Evolutionary conservation across 2,888 invertebrate genomes (phyloP).

Genomic region (Meiosimyza platycephala): DNA sequence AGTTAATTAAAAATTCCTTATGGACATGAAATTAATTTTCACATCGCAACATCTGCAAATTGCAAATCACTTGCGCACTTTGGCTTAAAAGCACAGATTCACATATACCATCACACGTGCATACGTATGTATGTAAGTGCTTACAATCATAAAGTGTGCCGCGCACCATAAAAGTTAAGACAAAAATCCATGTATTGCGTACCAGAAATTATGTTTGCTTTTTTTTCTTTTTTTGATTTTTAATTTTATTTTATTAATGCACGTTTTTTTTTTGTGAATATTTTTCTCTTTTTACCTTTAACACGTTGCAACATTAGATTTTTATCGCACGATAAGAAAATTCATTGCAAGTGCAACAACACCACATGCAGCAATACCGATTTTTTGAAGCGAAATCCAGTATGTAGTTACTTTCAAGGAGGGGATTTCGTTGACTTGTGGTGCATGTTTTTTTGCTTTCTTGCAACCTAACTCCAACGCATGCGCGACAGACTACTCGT

Average conservation of each 20-base stretch:
- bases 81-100: slow-evolving; percentile 5
- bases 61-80: slow-evolving; percentile 35
- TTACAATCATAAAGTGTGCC: slow-evolving; percentile 18
- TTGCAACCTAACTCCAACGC: too few relatives aligned
- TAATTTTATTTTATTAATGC: slow-evolving; percentile 1
- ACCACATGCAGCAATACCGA: background rate
- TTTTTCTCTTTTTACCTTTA: background rate
- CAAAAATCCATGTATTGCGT: slow-evolving; percentile 5
- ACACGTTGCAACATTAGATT: slow-evolving; percentile 30
- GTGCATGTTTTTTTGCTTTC: too few relatives aligned
- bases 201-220: slow-evolving; percentile 8
- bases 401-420: too few relatives aligned
- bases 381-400: too few relatives aligned
- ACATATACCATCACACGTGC: background rate
- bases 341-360: slow-evolving; percentile 31
- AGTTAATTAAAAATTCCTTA: slow-evolving; percentile 59
- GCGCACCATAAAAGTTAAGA: slow-evolving; percentile 7
- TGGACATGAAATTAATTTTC: slow-evolving; percentile 59
- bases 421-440: too few relatives aligned
- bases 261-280: background rate
- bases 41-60: slow-evolving; percentile 50
- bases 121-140: background rate
- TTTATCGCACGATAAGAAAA: slow-evolving; percentile 34
- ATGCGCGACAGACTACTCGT: too few relatives aligned
- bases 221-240: background rate